These are phyloP conservation scores for Harpalus rufipes DNA, from an alignment of 2,888 invertebrate genomes.

Conservation along the genomic window DNA sequence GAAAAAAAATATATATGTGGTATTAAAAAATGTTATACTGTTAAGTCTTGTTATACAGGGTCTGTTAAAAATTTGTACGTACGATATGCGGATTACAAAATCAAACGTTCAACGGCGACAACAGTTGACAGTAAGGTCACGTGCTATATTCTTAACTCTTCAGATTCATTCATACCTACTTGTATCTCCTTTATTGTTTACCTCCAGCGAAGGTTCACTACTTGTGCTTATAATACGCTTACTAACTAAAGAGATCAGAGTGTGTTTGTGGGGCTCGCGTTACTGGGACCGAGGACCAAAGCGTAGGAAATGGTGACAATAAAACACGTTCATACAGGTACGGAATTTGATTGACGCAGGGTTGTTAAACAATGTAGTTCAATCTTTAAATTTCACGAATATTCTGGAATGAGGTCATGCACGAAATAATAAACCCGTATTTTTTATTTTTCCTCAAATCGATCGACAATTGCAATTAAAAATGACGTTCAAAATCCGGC, in stretches of 20 bases:
- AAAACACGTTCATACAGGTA: slow-evolving; percentile 49
- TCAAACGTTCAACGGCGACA: slow-evolving; percentile 21
- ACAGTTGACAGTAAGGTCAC: slow-evolving; percentile 18
- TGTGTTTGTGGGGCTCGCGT: slow-evolving; percentile 36
- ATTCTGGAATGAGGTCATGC: no score
- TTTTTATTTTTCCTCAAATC: no score
- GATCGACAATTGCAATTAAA: no score
- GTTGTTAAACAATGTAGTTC: background rate
- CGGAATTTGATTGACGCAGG: slow-evolving; percentile 33
- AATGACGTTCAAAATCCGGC: no score
- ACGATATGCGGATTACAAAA: slow-evolving; percentile 45
- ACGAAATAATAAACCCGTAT: no score
- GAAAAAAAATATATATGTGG: slow-evolving; percentile 44
- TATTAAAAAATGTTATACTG: slow-evolving; percentile 45
- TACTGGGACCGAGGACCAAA: slow-evolving; percentile 15
- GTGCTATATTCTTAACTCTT: slow-evolving; percentile 31
- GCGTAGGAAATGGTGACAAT: slow-evolving; percentile 48
- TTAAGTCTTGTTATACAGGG: slow-evolving; percentile 59
- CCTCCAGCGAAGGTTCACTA: slow-evolving; percentile 48
- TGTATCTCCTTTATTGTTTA: slow-evolving; percentile 51
- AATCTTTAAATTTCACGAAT: no score
- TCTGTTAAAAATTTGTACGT: slow-evolving; percentile 55
- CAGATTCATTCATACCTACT: slow-evolving; percentile 29
- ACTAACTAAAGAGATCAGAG: slow-evolving; percentile 32
- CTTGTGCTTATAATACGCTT: slow-evolving; percentile 60